Base-by-base conservation (phyloP, 2,888 invertebrate genomes). In the Toxonevra muliebris region DNA sequence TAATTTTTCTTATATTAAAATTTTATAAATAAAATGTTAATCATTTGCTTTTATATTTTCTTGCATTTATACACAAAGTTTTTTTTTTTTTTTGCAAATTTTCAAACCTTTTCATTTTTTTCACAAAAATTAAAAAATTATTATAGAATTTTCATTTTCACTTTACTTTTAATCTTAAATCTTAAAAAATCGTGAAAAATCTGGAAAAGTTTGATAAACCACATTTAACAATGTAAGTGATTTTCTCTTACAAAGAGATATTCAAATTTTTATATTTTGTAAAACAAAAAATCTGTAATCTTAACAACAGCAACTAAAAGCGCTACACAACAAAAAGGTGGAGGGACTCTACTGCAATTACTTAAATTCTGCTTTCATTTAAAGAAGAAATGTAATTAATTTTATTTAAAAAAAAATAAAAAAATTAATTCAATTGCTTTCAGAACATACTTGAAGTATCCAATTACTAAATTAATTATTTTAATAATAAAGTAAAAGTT, bases 101-200 rank as follows among this genome's bases (percentile, higher is more conserved):
- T 40, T 65, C 65, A 65, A 65, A 53, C 65, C 59, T 65, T 65
- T 65, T 59, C 59, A 59, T 65, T 65, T 65, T 20, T 65, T 65
- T 59, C 65, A 65, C 59, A 42, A 41, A 5, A n/a, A 12, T 8
- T n/a, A n/a, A n/a, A n/a, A n/a, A n/a, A n/a, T n/a, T 53, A 3
- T 52, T 59, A 15, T n/a, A 1, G 40, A 63, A 63, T 13, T 13
- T 40, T 19, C 11, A 55, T 40, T 20, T n/a, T 40, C 48, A 40
- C 5, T 57, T 41, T 30, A 30, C 7, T 30, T 30, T 30, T 30
- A 30, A 30, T 7, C 30, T 30, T 30, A 2, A 30, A 30, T 7
- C 30, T 30, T 30, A 2, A 2, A 40, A 19, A 30, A 63, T 57
- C 50, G 57, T 64, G 64, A 57, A 65, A 55, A 59, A 65, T n/a